Conservation (phyloP, 1,140 invertebrate species). For the Drosophila melanogaster region DNA sequence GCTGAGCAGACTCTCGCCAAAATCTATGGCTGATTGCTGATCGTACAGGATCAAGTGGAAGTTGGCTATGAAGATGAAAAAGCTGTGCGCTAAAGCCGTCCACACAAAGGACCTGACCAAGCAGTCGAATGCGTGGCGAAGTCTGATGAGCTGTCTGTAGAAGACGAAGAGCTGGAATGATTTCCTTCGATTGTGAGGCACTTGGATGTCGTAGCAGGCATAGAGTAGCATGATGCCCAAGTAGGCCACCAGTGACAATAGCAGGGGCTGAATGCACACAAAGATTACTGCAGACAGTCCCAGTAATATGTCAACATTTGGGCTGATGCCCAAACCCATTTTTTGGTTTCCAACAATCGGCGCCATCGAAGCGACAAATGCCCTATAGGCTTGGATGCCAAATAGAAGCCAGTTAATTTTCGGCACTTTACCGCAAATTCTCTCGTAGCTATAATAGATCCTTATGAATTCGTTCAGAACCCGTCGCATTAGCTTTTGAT, state of each 20-base stretch:
- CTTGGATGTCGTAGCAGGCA: slow-evolving; percentile 20
- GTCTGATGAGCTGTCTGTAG: slow-evolving; percentile 34
- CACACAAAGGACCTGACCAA: slow-evolving; percentile 48
- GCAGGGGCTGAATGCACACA: slow-evolving; percentile 36
- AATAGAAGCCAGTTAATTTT: slow-evolving; percentile 45
- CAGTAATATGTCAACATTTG: not conserved
- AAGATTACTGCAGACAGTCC: slow-evolving; percentile 4
- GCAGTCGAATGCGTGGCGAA: slow-evolving; percentile 39
- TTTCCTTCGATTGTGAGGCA: not conserved
- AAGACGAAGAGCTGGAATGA: not conserved
- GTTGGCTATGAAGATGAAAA: not conserved
- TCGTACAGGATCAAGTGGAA: slow-evolving; percentile 47
- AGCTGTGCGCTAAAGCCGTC: slow-evolving; percentile 5
- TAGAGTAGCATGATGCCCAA: slow-evolving; percentile 46
- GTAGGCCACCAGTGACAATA: slow-evolving; percentile 6
- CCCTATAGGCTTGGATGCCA: not conserved
- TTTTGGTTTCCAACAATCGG: not conserved
- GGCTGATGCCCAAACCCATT: fast-evolving
- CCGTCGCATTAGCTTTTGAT: not conserved
- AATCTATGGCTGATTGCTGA: not conserved
- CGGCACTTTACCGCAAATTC: slow-evolving; percentile 9
- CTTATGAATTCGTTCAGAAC: slow-evolving; percentile 43
- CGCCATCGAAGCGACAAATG: not conserved
- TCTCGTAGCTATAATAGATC: slow-evolving; percentile 18
- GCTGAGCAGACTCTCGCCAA: not conserved